Base-by-base conservation (phyloP, 2,797 vertebrate species). In the Thamnophis elegans region DNA sequence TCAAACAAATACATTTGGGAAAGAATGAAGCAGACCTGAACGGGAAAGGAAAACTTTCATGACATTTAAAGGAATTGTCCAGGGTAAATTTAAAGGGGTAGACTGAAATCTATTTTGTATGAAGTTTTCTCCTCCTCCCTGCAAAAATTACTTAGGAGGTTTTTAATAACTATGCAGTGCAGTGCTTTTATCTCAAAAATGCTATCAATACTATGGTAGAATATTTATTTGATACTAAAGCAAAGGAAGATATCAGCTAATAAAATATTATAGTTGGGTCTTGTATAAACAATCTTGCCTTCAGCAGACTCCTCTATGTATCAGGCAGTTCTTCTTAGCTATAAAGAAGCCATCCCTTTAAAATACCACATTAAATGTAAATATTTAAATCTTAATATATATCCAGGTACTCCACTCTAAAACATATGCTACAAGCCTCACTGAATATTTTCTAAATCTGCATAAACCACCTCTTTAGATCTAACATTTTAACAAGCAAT, bases 401-500 rank as follows among this genome's bases (percentile, higher is more conserved):
- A 28, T 92, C 85, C n/a, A 12, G 11, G 11, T 13, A 59, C 88
- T 62, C 87, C 93, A 93, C 12, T 56, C 32, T 32, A n/a, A 59
- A 65, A 14, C 54, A 87, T 8, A 53, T 90, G 47, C 26, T 28
- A 89, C 28, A 60, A 53, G 13, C 51, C 58, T 59, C 85, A 91
- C 2, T 55, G 6, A 53, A 58, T 82, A 87, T 18, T 91, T 36
- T 54, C 87, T 95, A 90, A 88, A 60, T 92, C 82, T 90, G 56
- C 36, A 91, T 90, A 93, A 95, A 94, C 28, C 16, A 56, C 22
- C 88, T 93, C 92, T 93, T 93, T 89, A 1, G 16, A 95, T 92
- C 94, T 92, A 59, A 91, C 73, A 0, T 1, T 90, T 95, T 32
- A 59, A 91, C 91, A 87, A 36, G 13, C 90, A 94, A 93, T 88